Evolutionary conservation across 2,113 vertebrate genomes (phyloP), one percentile per base, ranked within the genome.

Genomic region (Rhinopomastus cyanomelas): DNA sequence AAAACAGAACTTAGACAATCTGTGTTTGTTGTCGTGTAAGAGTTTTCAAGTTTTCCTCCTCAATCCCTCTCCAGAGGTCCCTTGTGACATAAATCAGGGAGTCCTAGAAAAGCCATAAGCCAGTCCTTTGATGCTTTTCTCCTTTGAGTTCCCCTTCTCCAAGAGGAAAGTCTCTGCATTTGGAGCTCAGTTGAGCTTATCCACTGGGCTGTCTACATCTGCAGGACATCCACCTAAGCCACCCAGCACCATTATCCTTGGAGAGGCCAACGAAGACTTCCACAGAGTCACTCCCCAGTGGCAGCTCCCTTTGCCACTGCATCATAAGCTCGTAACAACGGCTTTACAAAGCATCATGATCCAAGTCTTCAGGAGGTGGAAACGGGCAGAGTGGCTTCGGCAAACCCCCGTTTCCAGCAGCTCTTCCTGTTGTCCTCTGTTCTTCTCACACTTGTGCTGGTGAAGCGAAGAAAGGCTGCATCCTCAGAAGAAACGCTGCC

Each of bases 401-500:
- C 25, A 36, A 66, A 13, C 46, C 14, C 30, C 12, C n/a, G 39
- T 72, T 80, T 93, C 68, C 80, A 90, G 39, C 64, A 80, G 34
- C 32, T 86, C 59, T 81, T 72, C 39, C 17, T 77, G 72, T 81
- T 44, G 36, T 32, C 34, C 42, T 88, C 74, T 81, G 52, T 55
- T 88, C 94, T 69, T 60, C 67, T 69, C 53, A 37, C 7, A 30
- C 6, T 64, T 82, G 11, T 10, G 16, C 46, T 27, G 18, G 44
- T 64, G 36, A 83, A 55, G 66, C 18, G 23, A 56, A 74, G 64
- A 57, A 65, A 55, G 2, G 27, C 30, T 34, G 9, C 49, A 77
- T 89, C 36, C 32, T 81, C 72, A 66, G 80, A 86, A 92, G 74
- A 92, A 95, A 69, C 52, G 46, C 69, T 86, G 71, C 84, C 84